phyloP scores from a whole-genome alignment of 2,797 vertebrate genomes.

The Mallotus villosus region DNA sequence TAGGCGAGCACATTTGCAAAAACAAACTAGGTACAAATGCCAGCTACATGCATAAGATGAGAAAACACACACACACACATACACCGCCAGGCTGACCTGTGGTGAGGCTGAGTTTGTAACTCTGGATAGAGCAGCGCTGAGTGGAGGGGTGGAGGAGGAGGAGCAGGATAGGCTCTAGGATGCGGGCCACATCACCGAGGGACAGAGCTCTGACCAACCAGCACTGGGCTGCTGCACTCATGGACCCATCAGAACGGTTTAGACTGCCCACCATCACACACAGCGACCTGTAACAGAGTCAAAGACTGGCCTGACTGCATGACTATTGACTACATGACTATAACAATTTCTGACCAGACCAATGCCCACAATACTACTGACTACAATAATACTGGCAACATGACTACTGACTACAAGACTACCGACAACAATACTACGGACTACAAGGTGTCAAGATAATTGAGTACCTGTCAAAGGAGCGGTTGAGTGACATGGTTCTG shows the following conservation, averaged over 20 bases:
- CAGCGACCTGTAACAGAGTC: slow-evolving; percentile 79
- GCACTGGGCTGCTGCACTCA: slow-evolving; percentile 88
- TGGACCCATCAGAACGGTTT: slow-evolving; percentile 85
- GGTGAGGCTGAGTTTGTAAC: slow-evolving; percentile 78
- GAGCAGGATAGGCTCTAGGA: slow-evolving; percentile 91
- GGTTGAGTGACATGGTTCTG: slow-evolving; percentile 86
- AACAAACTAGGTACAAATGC: no score
- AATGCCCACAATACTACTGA: not conserved
- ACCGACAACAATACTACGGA: not conserved
- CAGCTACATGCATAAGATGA: not conserved
- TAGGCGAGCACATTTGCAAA: not conserved
- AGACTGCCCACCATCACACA: slow-evolving; percentile 95
- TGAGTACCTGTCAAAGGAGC: slow-evolving; percentile 88
- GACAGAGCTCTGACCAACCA: slow-evolving; percentile 93
- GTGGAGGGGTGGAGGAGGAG: slow-evolving; percentile 92
- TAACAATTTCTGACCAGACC: not conserved
- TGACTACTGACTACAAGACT: no score
- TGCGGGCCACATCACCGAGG: slow-evolving; percentile 87
- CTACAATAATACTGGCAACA: no score
- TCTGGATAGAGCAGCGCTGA: slow-evolving; percentile 86
- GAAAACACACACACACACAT: not conserved
- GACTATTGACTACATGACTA: not conserved
- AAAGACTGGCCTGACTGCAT: slow-evolving; percentile 47
- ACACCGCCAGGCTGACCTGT: slow-evolving; percentile 66
- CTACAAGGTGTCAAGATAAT: not conserved